These are phyloP conservation scores for Periparus ater DNA, from an alignment of 2,797 vertebrate genomes.

Conservation along the genomic window DNA sequence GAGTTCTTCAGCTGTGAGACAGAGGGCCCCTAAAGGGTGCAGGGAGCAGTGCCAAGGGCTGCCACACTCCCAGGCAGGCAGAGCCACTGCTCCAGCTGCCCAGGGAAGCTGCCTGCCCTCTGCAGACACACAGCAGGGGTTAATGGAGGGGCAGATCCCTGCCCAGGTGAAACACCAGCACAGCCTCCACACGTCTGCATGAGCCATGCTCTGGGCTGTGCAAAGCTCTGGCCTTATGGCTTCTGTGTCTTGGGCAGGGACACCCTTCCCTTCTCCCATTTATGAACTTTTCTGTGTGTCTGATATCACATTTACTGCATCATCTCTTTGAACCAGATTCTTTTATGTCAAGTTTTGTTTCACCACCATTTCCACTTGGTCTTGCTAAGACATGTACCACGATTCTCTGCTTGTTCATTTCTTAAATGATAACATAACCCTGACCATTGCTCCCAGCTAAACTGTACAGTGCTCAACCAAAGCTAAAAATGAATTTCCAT, in stretches of 20 bases:
- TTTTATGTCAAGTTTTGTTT: background rate
- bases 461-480: background rate
- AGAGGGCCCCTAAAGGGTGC: background rate
- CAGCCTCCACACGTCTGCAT: rapidly evolving
- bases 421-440: background rate
- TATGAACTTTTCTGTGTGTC: background rate
- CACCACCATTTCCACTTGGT: background rate
- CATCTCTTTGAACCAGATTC: background rate
- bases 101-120: rapidly evolving
- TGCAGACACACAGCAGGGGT: rapidly evolving
- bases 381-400: background rate
- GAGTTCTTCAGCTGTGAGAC: rapidly evolving
- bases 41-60: rapidly evolving
- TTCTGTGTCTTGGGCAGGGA: background rate
- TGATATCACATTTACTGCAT: background rate
- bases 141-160: background rate
- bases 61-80: background rate
- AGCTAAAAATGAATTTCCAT: slow-evolving; percentile 54
- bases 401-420: background rate
- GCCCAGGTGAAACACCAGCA: rapidly evolving
- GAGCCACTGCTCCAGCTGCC: background rate
- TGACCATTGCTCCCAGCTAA: background rate
- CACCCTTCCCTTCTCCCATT: background rate
- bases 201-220: background rate
- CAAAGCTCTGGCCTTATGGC: background rate